Base-by-base conservation (phyloP, 2,113 vertebrate genomes). In the Empidonax alnorum region DNA sequence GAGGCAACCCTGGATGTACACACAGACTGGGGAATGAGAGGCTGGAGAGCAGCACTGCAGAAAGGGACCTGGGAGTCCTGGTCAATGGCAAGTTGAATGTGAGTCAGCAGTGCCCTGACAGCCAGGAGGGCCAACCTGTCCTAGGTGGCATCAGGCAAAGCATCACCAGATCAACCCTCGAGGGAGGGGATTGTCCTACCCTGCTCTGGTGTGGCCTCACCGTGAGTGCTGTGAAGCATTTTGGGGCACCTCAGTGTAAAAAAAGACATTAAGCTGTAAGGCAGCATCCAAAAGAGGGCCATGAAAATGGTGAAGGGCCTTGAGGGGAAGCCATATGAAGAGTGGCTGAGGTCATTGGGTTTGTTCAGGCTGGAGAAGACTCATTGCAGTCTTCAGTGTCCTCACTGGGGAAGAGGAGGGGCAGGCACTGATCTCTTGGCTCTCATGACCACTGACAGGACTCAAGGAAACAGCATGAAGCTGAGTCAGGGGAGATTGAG, bases 61-160 rank as follows among this genome's bases (percentile, higher is more conserved):
- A 27, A 42, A 76, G 55, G n/a, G 24, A 5, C 41, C 17, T 12
- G n/a, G n/a, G 23, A 9, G 5, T 41, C 41, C n/a, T 47, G 30
- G 25, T 33, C 2, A 0, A 0, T 41, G 55, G n/a, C 9, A 27
- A 47, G 39, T 2, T 68, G 47, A 15, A 35, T 21, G 7, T 3
- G 12, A 62, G 30, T 1, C 71, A 62, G 62, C 44, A 67, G 52
- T 20, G 61, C 44, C 52, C 86, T 59, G 52, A 61, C 33, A 81
- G 20, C 39, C 69, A 53, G 62, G 28, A 61, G n/a, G n/a, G 41
- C 1, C 47, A 62, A 0, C 4, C 3, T 53, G 78, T 10, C 62
- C 41, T 53, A 30, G 13, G 42, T 33, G 3, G 4, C 15, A 61
- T 47, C 68, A 33, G 44, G 28, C 12, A 3, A n/a, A 82, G 52